Percentiles rank a stretch among this genome's conserved stretches.
These are phyloP conservation scores for Sarcophaga subvicina DNA, from an alignment of 2,888 invertebrate genomes.

Conservation along the genomic window DNA sequence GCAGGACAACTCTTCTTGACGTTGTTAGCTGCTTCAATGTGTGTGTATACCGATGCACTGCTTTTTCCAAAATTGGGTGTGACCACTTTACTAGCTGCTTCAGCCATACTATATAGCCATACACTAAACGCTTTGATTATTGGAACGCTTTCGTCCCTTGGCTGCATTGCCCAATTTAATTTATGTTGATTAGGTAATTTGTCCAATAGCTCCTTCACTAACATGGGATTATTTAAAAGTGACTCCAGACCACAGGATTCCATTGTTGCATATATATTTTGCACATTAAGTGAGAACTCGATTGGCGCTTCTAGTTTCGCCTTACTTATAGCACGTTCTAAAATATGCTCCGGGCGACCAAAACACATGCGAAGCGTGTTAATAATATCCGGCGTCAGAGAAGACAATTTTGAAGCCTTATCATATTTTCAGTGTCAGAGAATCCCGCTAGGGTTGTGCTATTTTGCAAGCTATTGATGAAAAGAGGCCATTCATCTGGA, in stretches of 20 bases:
- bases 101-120: background rate
- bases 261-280: slow-evolving; percentile 32
- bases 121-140: slow-evolving; percentile 3
- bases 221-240: slow-evolving; percentile 40
- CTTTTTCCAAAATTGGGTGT: background rate
- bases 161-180: too few species aligned
- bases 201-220: slow-evolving; percentile 44
- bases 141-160: background rate
- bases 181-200: slow-evolving; percentile 7
- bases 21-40: background rate
- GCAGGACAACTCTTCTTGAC: background rate
- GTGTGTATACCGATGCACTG: background rate
- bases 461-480: background rate
- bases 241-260: slow-evolving; percentile 30
- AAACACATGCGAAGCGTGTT: too few species aligned
- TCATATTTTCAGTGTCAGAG: background rate
- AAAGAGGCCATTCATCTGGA: background rate
- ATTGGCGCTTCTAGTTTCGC: slow-evolving; percentile 4
- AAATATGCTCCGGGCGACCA: background rate
- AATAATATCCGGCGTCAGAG: too few species aligned
- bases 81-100: background rate
- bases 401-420: background rate
- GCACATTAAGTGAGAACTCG: background rate
- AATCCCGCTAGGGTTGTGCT: background rate
- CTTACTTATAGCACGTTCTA: slow-evolving; percentile 43